Evolutionary conservation across 2,888 invertebrate species (phyloP).

Genomic region (Ennomos erosarius): DNA sequence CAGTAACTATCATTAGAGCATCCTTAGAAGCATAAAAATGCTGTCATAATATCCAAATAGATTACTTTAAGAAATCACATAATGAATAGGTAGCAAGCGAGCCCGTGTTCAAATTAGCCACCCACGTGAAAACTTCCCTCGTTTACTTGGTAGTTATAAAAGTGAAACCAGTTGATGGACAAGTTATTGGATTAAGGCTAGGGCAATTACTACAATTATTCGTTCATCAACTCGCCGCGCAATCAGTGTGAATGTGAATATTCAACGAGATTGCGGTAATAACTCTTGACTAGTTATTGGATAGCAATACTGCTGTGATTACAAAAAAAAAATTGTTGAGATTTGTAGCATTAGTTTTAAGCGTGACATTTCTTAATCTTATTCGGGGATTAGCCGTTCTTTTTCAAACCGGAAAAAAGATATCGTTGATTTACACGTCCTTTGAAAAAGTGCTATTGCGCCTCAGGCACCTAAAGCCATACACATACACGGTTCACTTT

Average conservation of each 20-base stretch:
- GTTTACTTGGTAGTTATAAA: conserved; percentile 19
- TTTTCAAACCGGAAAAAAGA: too few relatives aligned
- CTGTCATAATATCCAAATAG: conserved; percentile 5
- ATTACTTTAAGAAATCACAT: conserved; percentile 8
- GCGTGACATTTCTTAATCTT: too few relatives aligned
- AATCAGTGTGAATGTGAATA: conserved; percentile 33
- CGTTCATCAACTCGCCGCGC: conserved; percentile 29
- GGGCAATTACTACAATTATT: conserved; percentile 38
- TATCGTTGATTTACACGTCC: too few relatives aligned
- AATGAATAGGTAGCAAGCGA: conserved; percentile 3
- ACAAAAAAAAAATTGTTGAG: too few relatives aligned
- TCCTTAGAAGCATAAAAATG: background rate
- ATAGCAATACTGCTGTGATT: too few relatives aligned
- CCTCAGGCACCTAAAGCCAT: too few relatives aligned
- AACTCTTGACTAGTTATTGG: background rate
- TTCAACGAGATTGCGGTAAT: conserved; percentile 31
- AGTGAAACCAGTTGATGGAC: conserved; percentile 37
- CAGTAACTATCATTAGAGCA: too few relatives aligned
- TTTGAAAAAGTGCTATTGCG: too few relatives aligned
- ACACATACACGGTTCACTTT: too few relatives aligned
- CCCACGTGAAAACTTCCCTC: conserved; percentile 13
- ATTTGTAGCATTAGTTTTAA: too few relatives aligned
- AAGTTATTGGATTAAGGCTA: conserved; percentile 21
- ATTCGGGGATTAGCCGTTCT: too few relatives aligned
- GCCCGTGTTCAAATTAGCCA: conserved; percentile 2